Conservation (phyloP, 2,888 invertebrate species). For the Autographa pulchrina region DNA sequence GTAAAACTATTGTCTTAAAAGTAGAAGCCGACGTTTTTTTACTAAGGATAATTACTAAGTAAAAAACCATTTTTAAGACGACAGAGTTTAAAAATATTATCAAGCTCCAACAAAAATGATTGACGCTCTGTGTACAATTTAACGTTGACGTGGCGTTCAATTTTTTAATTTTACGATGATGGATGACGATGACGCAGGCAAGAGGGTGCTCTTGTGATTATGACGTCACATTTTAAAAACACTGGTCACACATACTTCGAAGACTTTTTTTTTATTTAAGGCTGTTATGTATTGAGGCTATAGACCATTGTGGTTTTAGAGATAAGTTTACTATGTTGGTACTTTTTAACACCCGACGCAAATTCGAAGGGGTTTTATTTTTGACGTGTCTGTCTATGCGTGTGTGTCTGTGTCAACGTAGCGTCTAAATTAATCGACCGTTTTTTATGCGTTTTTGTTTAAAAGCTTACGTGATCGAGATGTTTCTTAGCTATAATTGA, state of each 20-base stretch:
- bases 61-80: neutral
- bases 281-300: neutral
- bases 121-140: slow-evolving; percentile 35
- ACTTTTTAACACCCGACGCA: no score
- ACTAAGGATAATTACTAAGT: neutral
- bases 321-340: no score
- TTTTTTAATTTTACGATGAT: slow-evolving; percentile 47
- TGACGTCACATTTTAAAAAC: neutral
- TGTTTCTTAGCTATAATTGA: no score
- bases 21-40: no score
- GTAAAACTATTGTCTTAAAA: neutral
- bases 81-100: neutral
- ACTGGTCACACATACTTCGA: neutral
- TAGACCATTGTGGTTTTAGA: no score
- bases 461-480: no score
- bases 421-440: no score
- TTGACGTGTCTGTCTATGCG: no score
- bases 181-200: slow-evolving; percentile 14
- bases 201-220: slow-evolving; percentile 8
- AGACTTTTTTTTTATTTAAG: neutral
- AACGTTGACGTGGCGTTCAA: slow-evolving; percentile 37
- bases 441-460: no score
- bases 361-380: no score
- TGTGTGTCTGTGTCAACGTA: no score
- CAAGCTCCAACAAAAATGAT: slow-evolving; percentile 18